phyloP scores from a whole-genome alignment of 2,888 invertebrate species.

The Drosophila cyrtoloma region DNA sequence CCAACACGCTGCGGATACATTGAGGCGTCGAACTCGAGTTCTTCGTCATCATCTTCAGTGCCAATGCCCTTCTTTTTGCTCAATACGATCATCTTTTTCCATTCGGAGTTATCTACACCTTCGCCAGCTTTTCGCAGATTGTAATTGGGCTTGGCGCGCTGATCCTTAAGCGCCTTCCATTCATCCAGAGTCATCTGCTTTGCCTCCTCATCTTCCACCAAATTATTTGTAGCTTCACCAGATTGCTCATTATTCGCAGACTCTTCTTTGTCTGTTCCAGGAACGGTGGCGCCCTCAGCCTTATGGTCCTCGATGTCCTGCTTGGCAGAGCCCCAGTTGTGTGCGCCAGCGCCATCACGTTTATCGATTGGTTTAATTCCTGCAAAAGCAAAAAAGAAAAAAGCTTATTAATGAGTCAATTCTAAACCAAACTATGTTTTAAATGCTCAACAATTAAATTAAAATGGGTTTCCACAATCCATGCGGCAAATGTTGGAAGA shows the following conservation, averaged over 20 bases:
- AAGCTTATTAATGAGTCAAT: not conserved
- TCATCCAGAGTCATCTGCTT: constrained; percentile 97
- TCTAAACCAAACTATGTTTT: not conserved
- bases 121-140: constrained; percentile 97
- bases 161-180: constrained; percentile 93
- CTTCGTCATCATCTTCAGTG: constrained; percentile 90
- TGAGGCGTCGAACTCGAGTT: constrained; percentile 90
- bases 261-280: constrained; percentile 82
- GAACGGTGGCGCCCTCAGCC: constrained; percentile 55
- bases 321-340: constrained; percentile 97
- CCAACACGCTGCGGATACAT: constrained; percentile 95
- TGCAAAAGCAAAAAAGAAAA: constrained; percentile 28
- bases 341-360: constrained; percentile 96
- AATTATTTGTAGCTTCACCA: constrained; percentile 85
- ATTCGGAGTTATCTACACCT: constrained; percentile 95
- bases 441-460: not conserved
- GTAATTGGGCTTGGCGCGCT: constrained; percentile 93
- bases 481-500: not conserved
- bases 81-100: constrained; percentile 95
- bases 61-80: constrained; percentile 88
- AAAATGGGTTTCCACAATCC: not conserved
- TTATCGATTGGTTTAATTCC: constrained; percentile 95
- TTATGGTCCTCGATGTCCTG: constrained; percentile 91
- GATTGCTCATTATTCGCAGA: constrained; percentile 84
- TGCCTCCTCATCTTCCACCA: constrained; percentile 90